Conservation (phyloP, 2,113 vertebrate species). For the Labeo rohita region DNA sequence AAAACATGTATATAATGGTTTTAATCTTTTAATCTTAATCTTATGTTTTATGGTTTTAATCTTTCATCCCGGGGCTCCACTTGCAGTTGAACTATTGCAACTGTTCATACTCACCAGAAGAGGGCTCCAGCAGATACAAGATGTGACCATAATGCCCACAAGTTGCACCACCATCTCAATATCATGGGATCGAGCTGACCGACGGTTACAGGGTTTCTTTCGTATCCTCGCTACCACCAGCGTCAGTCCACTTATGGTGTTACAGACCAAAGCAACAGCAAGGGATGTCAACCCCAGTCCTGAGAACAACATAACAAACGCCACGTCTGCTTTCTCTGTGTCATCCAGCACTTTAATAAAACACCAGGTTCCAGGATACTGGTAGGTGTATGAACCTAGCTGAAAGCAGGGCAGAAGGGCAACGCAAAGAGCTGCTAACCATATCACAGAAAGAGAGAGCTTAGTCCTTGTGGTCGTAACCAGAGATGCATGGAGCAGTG, state of each 20-base stretch:
- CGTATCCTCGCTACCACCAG: constrained; percentile 82
- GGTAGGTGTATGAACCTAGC: constrained; percentile 82
- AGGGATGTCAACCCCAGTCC: constrained; percentile 81
- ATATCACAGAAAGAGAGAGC: constrained; percentile 73
- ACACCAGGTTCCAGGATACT: constrained; percentile 86
- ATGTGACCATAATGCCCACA: constrained; percentile 87
- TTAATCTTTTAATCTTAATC: no score
- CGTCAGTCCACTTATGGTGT: constrained; percentile 84
- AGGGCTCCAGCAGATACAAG: constrained; percentile 90
- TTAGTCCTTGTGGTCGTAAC: constrained; percentile 81
- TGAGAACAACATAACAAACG: constrained; percentile 82
- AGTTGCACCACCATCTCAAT: constrained; percentile 93
- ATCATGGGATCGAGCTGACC: constrained; percentile 80
- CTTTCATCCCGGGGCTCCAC: no score
- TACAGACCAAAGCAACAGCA: constrained; percentile 81
- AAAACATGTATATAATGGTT: no score
- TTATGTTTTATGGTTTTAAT: no score
- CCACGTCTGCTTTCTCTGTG: constrained; percentile 71
- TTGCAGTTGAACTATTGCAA: background rate
- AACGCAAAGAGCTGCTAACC: constrained; percentile 77
- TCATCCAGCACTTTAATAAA: constrained; percentile 79
- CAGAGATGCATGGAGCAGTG: constrained; percentile 80
- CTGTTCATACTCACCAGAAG: constrained; percentile 78
- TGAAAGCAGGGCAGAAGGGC: constrained; percentile 81
- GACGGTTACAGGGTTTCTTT: constrained; percentile 69